These are phyloP conservation scores for Sardinella longiceps DNA, from an alignment of 2,797 vertebrate genomes.

Conservation along the genomic window DNA sequence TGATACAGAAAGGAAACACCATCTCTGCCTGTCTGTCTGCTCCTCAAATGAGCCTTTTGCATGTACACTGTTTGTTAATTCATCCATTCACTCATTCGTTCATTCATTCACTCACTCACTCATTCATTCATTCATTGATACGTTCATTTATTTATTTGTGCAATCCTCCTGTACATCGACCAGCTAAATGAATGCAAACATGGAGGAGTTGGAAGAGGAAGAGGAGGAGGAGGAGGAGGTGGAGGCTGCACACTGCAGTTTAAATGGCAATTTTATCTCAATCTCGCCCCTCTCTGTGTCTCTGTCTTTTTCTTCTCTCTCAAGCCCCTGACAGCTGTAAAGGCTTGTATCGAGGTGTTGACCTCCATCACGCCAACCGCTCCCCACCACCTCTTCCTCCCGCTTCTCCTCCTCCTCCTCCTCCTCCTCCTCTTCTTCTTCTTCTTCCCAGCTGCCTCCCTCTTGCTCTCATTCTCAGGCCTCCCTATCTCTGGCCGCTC, in stretches of 20 bases:
- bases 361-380: constrained; percentile 61
- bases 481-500: constrained; percentile 68
- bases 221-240: neutral
- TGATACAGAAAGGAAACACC: neutral
- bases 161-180: neutral
- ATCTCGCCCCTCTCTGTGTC: constrained; percentile 42
- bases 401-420: neutral
- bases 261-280: constrained; percentile 42
- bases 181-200: neutral
- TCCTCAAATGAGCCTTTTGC: neutral
- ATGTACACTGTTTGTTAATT: neutral
- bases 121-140: neutral
- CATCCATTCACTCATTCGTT: neutral
- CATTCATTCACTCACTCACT: neutral
- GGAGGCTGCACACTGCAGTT: neutral
- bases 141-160: no score
- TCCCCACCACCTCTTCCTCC: neutral
- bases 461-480: constrained; percentile 41
- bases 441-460: constrained; percentile 41
- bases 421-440: neutral
- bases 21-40: neutral
- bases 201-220: neutral
- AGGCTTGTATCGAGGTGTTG: constrained; percentile 72
- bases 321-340: constrained; percentile 71
- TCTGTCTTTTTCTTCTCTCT: constrained; percentile 45